Percentiles rank a stretch among this genome's conserved stretches.
These are phyloP conservation scores for Drosophila quasianomalipes DNA, from an alignment of 2,888 invertebrate genomes.

Conservation along the genomic window DNA sequence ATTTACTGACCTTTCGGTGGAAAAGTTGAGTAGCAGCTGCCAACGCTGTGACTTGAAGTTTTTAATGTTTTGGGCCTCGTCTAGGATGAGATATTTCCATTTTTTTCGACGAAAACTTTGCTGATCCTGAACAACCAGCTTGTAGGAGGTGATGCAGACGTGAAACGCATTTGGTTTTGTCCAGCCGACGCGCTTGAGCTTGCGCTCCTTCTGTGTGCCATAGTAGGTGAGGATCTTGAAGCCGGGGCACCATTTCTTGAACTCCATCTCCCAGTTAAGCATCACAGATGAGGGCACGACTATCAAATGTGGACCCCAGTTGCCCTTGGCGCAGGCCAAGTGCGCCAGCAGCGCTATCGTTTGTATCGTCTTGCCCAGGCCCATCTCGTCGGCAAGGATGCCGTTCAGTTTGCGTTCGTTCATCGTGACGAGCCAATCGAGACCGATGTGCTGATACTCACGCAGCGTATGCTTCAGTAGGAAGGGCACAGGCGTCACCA, in stretches of 20 bases:
- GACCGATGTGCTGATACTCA: slow-evolving; percentile 97
- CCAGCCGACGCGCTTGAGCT: slow-evolving; percentile 96
- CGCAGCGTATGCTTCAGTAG: slow-evolving; percentile 95
- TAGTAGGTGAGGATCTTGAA: slow-evolving; percentile 99
- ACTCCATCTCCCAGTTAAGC: slow-evolving; percentile 99
- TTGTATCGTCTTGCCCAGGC: slow-evolving; percentile 98
- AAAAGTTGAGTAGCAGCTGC: slow-evolving; percentile 98
- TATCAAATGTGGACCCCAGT: slow-evolving; percentile 99
- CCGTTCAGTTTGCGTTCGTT: slow-evolving; percentile 97
- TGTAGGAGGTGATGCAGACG: slow-evolving; percentile 99
- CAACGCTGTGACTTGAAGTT: slow-evolving; percentile 99
- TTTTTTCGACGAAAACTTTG: slow-evolving; percentile 98
- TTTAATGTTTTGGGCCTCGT: slow-evolving; percentile 99
- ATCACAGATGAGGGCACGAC: slow-evolving; percentile 99
- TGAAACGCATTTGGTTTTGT: slow-evolving; percentile 99
- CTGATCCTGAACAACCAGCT: slow-evolving; percentile 99
- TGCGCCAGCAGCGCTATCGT: slow-evolving; percentile 97
- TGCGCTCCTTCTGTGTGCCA: slow-evolving; percentile 97
- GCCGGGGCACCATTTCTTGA: slow-evolving; percentile 99
- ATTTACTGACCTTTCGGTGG: slow-evolving; percentile 92
- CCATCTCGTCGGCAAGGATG: slow-evolving; percentile 98
- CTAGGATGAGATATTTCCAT: slow-evolving; percentile 99
- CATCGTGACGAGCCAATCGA: slow-evolving; percentile 99
- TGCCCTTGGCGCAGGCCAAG: slow-evolving; percentile 93
- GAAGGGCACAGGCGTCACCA: slow-evolving; percentile 96